These are phyloP conservation scores for Paraescarpia echinospica DNA, from an alignment of 1,140 invertebrate species.

Conservation along the genomic window DNA sequence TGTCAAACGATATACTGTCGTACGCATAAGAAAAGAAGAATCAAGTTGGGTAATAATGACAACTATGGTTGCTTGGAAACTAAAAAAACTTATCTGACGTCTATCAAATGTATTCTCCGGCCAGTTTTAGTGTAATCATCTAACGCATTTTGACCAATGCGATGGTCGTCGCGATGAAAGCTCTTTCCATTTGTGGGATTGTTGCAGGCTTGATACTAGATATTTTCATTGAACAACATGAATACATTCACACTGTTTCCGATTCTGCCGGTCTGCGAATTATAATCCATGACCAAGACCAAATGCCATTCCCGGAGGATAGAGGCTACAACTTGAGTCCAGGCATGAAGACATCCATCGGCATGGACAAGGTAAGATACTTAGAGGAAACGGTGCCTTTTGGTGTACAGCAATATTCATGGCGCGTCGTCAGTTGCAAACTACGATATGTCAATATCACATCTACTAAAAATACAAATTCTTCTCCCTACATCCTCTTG, in stretches of 20 bases:
- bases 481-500: not conserved
- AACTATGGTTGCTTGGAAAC: too few species aligned
- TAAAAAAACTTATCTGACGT: too few species aligned
- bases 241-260: not conserved
- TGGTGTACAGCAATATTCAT: not conserved
- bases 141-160: too few species aligned
- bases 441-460: not conserved
- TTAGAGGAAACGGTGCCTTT: not conserved
- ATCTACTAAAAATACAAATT: not conserved
- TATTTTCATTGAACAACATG: not conserved
- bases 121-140: too few species aligned
- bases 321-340: not conserved
- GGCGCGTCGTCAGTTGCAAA: not conserved
- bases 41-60: too few species aligned
- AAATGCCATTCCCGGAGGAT: not conserved
- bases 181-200: not conserved
- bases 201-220: not conserved
- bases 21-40: too few species aligned
- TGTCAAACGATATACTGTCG: too few species aligned
- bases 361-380: not conserved
- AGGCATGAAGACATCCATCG: not conserved
- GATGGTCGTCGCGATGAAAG: not conserved
- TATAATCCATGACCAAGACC: not conserved
- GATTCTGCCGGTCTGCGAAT: not conserved
- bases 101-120: too few species aligned